Evolutionary conservation across 2,888 invertebrate species (phyloP), one percentile per base, ranked within the genome.

Genomic region (Watsonalla cultraria): DNA sequence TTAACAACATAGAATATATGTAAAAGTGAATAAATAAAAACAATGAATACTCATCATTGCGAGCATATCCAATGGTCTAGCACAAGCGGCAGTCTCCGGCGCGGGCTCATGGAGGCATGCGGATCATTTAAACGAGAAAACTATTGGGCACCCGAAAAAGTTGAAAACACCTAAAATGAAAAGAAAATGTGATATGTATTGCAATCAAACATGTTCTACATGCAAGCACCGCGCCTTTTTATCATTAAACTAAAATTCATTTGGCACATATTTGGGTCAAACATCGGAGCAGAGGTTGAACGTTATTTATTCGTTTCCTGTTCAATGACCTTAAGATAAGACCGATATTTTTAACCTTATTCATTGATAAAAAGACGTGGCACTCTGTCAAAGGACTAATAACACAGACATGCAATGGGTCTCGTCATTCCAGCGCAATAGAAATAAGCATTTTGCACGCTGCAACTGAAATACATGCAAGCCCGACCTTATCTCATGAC

Each of bases 81-180:
- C 84, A 70, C 69, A 87, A 86, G 89, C 86, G 80, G 82, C 81
- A 78, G 76, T 57, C 78, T 84, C 86, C 87, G 75, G 68, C 69
- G 80, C 72, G 72, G 68, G 11, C 8, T 11, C 42, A 42, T 11
- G 42, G 42, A 11, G 66, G 79, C 89, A 88, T 88, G 88, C 74
- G 76, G 76, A 80, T 90, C 90, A 91, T 90, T 91, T 91, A 85
- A 90, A 90, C 74, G 91, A 90, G 90, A 91, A 91, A 84, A 84
- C 90, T 81, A 91, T 90, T 81, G 91, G 91, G 87, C 91, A 91
- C 78, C 91, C 91, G 81, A 91, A 91, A 90, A 91, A 91, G 85
- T 86, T 91, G 90, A 91, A 91, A 81, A 91, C 90, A 91, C 91
- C 91, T 90, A 90, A 91, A 91, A 90, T 86, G 86, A 88, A 87